These are phyloP conservation scores for Notothenia coriiceps DNA, from an alignment of 2,113 vertebrate species.

Conservation along the genomic window DNA sequence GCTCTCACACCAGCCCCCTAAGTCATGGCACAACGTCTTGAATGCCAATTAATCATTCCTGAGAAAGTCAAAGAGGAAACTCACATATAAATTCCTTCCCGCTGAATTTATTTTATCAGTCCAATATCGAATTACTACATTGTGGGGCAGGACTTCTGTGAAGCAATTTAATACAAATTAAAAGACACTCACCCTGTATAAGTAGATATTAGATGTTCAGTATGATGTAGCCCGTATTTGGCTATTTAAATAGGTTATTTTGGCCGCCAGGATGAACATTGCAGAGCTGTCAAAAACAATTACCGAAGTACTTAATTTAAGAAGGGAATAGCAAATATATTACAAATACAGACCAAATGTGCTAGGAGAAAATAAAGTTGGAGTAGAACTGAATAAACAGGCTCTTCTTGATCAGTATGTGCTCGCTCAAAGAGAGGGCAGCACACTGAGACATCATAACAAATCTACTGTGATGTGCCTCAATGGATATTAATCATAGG, in stretches of 20 bases:
- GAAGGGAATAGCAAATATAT: neutral
- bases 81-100: constrained; percentile 14
- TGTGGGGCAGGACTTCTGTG: neutral
- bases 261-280: neutral
- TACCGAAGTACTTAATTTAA: neutral
- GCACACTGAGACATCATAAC: constrained; percentile 5
- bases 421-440: constrained; percentile 3
- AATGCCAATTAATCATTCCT: constrained; percentile 52
- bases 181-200: neutral
- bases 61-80: constrained; percentile 38
- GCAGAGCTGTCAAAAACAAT: neutral
- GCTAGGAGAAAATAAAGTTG: neutral
- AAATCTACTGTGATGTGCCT: constrained; percentile 20
- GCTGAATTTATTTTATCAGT: neutral
- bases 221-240: neutral
- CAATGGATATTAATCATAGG: constrained; percentile 25
- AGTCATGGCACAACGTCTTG: constrained; percentile 37
- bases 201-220: neutral
- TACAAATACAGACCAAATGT: neutral
- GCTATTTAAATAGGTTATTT: neutral
- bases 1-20: constrained; percentile 47
- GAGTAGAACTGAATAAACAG: neutral
- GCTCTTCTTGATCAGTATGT: neutral
- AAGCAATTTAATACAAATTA: neutral
- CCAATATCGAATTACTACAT: neutral